Evolutionary conservation across 2,888 invertebrate species (phyloP).

Genomic region (Enchytraeus crypticus): DNA sequence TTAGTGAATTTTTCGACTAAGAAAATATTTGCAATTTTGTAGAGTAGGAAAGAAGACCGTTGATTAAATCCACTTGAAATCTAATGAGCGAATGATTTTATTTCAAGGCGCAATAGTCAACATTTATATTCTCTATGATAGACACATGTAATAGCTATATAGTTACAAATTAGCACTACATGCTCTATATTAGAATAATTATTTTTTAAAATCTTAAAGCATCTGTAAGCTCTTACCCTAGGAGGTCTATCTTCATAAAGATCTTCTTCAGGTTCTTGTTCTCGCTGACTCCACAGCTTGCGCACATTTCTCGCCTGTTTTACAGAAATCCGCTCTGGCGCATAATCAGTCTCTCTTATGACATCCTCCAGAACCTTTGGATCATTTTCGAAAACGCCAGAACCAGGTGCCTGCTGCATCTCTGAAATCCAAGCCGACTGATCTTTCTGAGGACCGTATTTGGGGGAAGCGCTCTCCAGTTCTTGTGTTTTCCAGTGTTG

Average conservation of each 20-base stretch:
- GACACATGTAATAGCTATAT: too few species aligned
- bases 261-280: neutral
- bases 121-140: too few species aligned
- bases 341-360: conserved; percentile 19
- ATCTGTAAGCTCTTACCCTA: neutral
- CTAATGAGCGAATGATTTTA: too few species aligned
- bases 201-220: too few species aligned
- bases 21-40: too few species aligned
- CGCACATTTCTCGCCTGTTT: conserved; percentile 8
- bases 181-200: too few species aligned
- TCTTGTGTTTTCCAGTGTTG: conserved; percentile 16
- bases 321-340: conserved; percentile 14
- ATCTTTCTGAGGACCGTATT: neutral
- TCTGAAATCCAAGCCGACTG: conserved; percentile 19
- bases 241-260: neutral
- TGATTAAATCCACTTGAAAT: too few species aligned
- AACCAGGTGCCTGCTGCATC: conserved; percentile 19
- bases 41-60: too few species aligned
- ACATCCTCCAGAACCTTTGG: conserved; percentile 20
- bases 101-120: too few species aligned
- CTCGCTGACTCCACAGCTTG: conserved; percentile 11
- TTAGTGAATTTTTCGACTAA: too few species aligned
- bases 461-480: conserved; percentile 4
- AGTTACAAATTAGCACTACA: too few species aligned
- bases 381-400: conserved; percentile 27